Conservation (phyloP, 2,888 invertebrate genomes). For the Cheilosia variabilis region DNA sequence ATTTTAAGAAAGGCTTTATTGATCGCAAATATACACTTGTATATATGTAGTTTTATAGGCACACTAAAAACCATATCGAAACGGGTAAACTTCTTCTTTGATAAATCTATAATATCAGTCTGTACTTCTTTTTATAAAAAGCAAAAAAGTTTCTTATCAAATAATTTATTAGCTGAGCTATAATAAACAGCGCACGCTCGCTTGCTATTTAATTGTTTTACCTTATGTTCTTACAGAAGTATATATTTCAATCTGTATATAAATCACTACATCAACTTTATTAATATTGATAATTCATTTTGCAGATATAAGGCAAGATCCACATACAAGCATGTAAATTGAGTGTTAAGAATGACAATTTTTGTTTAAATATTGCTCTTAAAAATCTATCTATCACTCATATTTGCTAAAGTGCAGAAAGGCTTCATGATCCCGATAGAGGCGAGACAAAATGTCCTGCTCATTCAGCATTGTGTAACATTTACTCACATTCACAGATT, state of each 20-base stretch:
- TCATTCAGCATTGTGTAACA: no score
- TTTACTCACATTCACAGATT: no score
- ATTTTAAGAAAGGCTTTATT: no score
- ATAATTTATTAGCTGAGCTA: background rate
- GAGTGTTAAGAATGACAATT: background rate
- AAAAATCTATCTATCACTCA: no score
- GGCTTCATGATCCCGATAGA: background rate
- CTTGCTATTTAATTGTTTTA: background rate
- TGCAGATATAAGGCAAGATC: conserved; percentile 1
- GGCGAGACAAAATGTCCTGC: no score
- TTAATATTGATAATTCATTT: background rate
- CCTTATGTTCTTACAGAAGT: background rate
- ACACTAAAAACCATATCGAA: background rate
- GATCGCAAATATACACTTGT: no score
- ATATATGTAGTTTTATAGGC: background rate
- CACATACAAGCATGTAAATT: background rate
- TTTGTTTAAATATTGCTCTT: background rate
- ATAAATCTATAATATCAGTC: background rate
- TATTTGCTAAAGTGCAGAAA: background rate
- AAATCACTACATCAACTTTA: background rate
- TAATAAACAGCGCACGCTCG: background rate
- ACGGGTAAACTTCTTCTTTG: background rate
- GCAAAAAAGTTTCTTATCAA: background rate
- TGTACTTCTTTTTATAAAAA: background rate
- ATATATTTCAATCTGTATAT: background rate